These are phyloP conservation scores for Mareca strepera DNA, from an alignment of 2,797 vertebrate genomes.

Conservation along the genomic window DNA sequence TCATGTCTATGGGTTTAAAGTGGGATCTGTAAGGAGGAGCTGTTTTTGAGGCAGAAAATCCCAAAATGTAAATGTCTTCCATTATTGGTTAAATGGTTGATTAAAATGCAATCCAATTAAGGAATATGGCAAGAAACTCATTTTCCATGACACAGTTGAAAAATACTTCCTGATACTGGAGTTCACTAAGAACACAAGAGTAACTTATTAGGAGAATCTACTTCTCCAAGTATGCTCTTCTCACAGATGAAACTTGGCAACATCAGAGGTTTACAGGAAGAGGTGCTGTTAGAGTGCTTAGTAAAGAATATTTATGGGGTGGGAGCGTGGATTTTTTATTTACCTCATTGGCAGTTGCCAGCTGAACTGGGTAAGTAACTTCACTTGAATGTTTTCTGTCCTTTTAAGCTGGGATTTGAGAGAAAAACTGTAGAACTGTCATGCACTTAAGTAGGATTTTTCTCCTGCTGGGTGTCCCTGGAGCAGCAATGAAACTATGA, in stretches of 20 bases:
- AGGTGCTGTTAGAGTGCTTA: neutral
- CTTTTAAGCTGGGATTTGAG: neutral
- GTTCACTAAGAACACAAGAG: neutral
- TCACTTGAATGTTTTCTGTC: neutral
- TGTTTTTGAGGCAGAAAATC: slow-evolving; percentile 29
- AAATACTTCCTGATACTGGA: neutral
- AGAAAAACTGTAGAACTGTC: neutral
- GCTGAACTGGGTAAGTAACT: neutral
- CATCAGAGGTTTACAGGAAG: neutral
- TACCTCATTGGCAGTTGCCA: neutral
- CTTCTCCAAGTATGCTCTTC: neutral
- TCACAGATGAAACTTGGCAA: neutral
- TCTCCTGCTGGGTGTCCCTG: neutral
- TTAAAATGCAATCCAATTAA: slow-evolving; percentile 22
- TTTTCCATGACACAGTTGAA: neutral
- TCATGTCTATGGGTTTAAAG: neutral
- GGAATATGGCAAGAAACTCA: neutral
- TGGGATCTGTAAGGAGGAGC: neutral
- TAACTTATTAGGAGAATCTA: neutral
- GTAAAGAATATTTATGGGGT: neutral
- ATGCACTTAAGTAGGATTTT: neutral
- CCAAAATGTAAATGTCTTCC: neutral
- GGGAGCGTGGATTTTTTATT: neutral
- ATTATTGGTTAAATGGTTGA: neutral
- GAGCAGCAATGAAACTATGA: neutral